Evolutionary conservation across 2,113 vertebrate species (phyloP).

Genomic region (Motacilla tschutschensis): DNA sequence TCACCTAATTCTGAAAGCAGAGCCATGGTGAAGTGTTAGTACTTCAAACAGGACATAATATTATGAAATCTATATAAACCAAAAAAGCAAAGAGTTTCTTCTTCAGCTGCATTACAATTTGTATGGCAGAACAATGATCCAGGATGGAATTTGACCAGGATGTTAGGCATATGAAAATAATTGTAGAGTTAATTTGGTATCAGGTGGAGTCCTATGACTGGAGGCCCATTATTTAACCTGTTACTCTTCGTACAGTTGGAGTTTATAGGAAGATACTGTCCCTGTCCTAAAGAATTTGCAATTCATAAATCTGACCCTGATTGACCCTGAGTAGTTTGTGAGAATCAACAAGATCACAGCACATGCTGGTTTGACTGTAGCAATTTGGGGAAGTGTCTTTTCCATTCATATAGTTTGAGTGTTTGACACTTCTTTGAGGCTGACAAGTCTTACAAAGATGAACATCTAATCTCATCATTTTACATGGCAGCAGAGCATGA

Average conservation of each 20-base stretch:
- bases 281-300: background rate
- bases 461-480: background rate
- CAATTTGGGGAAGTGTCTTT: background rate
- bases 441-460: conserved; percentile 21
- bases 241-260: background rate
- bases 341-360: conserved; percentile 14
- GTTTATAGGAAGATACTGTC: background rate
- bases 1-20: background rate
- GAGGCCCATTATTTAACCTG: background rate
- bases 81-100: background rate
- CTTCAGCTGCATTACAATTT: background rate
- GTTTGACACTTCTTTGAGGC: background rate
- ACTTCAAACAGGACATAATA: background rate
- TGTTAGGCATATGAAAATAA: background rate
- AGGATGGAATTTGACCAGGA: background rate
- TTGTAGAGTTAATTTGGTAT: background rate
- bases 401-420: background rate
- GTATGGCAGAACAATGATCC: background rate
- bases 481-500: background rate
- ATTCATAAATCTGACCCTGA: background rate
- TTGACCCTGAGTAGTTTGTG: background rate
- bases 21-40: background rate
- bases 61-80: background rate
- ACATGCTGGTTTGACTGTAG: background rate
- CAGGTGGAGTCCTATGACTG: background rate